phyloP scores from a whole-genome alignment of 92 coral and sea anemone genomes.

The Chrysogorgia sp. region DNA sequence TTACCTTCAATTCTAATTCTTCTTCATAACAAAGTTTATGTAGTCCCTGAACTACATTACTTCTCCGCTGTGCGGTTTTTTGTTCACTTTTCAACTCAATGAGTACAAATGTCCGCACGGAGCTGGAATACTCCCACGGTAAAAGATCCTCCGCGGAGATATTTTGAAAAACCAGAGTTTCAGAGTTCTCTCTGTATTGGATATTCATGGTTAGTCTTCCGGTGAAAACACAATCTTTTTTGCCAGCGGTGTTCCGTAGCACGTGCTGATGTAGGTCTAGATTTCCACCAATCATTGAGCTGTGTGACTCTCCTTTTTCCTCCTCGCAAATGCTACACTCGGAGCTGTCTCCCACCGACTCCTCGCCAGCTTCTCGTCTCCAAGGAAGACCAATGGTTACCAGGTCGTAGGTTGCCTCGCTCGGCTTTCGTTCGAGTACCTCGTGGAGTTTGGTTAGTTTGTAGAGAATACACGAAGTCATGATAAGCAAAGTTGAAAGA shows the following conservation, averaged over 20 bases:
- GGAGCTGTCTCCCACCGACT: neutral
- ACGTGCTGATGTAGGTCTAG: neutral
- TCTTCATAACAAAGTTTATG: slow-evolving; percentile 19
- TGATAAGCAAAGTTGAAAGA: slow-evolving; percentile 40
- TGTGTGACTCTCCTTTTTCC: neutral
- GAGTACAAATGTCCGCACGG: neutral
- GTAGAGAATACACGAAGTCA: slow-evolving; percentile 91
- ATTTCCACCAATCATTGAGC: neutral
- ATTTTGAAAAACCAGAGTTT: neutral
- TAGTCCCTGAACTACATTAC: slow-evolving; percentile 12
- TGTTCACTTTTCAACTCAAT: neutral
- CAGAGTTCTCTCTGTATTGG: neutral
- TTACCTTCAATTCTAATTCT: slow-evolving; percentile 8
- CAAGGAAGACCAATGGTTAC: slow-evolving; percentile 14
- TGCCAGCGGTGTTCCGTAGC: slow-evolving; percentile 1
- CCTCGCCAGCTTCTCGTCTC: slow-evolving; percentile 2
- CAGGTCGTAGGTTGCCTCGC: neutral
- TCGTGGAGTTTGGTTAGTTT: slow-evolving; percentile 72
- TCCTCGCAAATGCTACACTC: slow-evolving; percentile 31
- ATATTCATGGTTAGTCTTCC: slow-evolving; percentile 13
- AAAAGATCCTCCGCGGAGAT: slow-evolving; percentile 20
- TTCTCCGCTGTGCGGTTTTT: neutral
- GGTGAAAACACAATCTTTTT: slow-evolving; percentile 15
- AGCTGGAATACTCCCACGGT: slow-evolving; percentile 27
- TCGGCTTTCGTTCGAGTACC: slow-evolving; percentile 19